Percentiles rank a stretch among this genome's conserved stretches.
These are phyloP conservation scores for Dryobates pubescens DNA, from an alignment of 2,797 vertebrate genomes.

Conservation along the genomic window DNA sequence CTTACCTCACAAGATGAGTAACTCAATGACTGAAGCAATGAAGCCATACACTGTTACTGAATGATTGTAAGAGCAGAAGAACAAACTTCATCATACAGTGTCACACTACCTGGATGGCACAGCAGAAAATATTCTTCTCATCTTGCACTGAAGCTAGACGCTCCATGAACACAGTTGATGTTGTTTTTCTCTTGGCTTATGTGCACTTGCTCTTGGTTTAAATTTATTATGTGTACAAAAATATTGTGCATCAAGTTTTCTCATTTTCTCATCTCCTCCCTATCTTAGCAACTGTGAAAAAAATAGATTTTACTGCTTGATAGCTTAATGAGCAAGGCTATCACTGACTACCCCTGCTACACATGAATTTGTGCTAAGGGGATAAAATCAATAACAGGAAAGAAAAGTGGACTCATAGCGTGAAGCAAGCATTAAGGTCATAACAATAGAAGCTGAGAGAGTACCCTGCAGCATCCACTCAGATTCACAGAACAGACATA, in stretches of 20 bases:
- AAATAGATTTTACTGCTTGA: background rate
- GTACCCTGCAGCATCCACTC: background rate
- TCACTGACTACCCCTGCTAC: background rate
- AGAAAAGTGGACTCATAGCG: background rate
- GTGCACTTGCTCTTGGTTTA: background rate
- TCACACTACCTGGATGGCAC: rapidly evolving
- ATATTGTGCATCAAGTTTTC: background rate
- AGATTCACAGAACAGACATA: background rate
- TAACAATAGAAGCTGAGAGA: background rate
- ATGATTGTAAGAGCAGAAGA: background rate
- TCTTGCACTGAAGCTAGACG: background rate
- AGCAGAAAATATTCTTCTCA: background rate
- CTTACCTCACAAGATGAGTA: background rate
- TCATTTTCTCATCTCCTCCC: background rate
- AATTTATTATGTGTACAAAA: background rate
- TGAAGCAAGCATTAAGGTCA: background rate
- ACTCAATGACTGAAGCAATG: background rate
- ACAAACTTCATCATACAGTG: background rate
- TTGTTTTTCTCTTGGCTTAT: background rate
- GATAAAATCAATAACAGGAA: background rate
- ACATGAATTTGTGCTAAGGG: background rate
- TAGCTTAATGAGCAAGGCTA: background rate
- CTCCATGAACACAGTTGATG: background rate
- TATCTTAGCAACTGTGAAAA: background rate
- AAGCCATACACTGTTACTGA: background rate